Evolutionary conservation across 2,113 vertebrate genomes (phyloP).

Genomic region (Recurvirostra avosetta): DNA sequence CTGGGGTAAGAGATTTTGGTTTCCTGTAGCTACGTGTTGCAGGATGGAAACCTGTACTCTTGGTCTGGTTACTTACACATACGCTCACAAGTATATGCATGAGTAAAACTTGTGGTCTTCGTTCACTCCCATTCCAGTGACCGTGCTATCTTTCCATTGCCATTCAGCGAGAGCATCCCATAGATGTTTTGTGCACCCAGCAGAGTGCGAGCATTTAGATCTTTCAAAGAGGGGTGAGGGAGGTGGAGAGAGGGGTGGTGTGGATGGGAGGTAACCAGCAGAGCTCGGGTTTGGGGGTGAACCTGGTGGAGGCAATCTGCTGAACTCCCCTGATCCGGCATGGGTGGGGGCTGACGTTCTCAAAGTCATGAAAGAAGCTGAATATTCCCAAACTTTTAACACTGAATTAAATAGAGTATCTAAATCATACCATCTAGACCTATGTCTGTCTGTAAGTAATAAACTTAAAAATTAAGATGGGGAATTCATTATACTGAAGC

Average conservation of each 20-base stretch:
- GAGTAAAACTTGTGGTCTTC: not conserved
- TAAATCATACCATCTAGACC: not conserved
- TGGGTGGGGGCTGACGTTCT: not conserved
- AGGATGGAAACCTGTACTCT: not conserved
- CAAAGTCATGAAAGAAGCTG: not conserved
- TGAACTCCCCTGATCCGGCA: not conserved
- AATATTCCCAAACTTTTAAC: not conserved
- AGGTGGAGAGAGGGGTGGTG: not conserved
- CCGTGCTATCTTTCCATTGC: not conserved
- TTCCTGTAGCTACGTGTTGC: not conserved
- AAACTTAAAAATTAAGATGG: not conserved
- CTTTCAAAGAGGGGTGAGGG: not conserved
- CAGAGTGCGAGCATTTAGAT: not conserved
- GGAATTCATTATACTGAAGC: slow-evolving; percentile 15
- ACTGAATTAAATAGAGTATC: not conserved
- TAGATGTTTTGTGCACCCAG: not conserved
- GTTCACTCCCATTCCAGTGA: accelerated
- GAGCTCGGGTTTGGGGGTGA: accelerated
- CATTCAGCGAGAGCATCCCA: not conserved
- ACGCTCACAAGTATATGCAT: accelerated
- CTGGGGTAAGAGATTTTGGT: not conserved
- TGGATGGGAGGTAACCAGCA: not conserved
- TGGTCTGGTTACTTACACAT: not conserved
- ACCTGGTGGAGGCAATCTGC: not conserved
- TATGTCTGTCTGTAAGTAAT: not conserved